Base-by-base conservation (phyloP, 2,113 vertebrate species). In the Pao palembangensis region DNA sequence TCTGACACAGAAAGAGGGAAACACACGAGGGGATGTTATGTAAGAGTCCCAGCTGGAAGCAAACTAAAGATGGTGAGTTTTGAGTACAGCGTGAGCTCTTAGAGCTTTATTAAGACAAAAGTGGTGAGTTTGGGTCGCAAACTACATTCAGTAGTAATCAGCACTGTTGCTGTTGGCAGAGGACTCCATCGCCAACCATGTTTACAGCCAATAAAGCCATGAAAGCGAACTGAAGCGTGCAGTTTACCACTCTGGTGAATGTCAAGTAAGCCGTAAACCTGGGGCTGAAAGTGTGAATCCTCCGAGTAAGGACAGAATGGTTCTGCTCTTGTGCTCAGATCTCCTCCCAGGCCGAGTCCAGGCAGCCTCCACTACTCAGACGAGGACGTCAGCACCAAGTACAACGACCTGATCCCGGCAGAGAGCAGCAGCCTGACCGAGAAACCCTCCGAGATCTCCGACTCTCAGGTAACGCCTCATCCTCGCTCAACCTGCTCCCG, bases 361-460 rank as follows among this genome's bases (percentile, higher is more conserved):
- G 97, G 96, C 67, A 97, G 95, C 54, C 93, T 99, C 11, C 93
- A 98, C 88, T 99, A 99, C 69, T 98, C 97, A 0, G 97, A 99
- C 0, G 97, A 99, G 80, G 96, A 99, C 0, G 93, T 99, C 68
- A 94, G 94, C 89, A 91, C 91, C 57, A 99, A 98, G 73, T 98
- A 99, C 91, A 98, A 96, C 0, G 96, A 98, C 86, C 90, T 99
- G 77, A 95, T 98, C 85, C 94, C 95, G 0, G 94, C 95, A 0
- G 96, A 99, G 89, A 97, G 93, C 93, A 94, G 95, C 92, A 98
- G 95, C 77, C 92, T 99, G 63, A 98, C 96, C 0, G 97, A 99
- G 83, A 98, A 98, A 61, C 95, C 96, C 49, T 98, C 96, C 0
- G 97, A 99, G 69, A 89, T 97, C 78, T 98, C 96, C 0, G 96